Evolutionary conservation across 2,113 vertebrate species (phyloP).

Genomic region (Hepsetus odoe): DNA sequence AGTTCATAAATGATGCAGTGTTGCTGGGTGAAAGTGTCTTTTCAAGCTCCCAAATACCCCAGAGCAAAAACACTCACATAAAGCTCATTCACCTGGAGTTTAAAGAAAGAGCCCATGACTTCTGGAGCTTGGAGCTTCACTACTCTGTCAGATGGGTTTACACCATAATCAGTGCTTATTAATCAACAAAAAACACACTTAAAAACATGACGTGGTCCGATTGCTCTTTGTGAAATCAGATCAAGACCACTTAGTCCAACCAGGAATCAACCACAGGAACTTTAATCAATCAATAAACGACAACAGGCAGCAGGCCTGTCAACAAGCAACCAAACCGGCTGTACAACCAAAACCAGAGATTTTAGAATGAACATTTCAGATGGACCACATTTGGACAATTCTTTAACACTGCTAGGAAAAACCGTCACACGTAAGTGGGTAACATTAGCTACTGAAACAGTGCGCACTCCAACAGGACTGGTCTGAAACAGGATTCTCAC

Average conservation of each 20-base stretch:
- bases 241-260: slow-evolving; percentile 5
- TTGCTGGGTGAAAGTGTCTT: slow-evolving; percentile 15
- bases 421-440: slow-evolving; percentile 54
- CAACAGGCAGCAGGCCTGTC: background rate
- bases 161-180: background rate
- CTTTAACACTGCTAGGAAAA: background rate
- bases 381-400: background rate
- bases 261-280: no score
- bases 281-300: background rate
- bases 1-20: slow-evolving; percentile 14
- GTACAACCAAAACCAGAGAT: background rate
- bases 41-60: background rate
- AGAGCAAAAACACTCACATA: background rate
- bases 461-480: slow-evolving; percentile 30
- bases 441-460: slow-evolving; percentile 15
- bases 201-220: no score
- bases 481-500: background rate
- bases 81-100: background rate
- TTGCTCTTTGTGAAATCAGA: background rate
- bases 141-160: background rate
- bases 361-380: background rate
- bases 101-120: background rate
- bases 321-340: background rate
- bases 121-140: background rate
- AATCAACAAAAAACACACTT: no score